A percentile compares a stretch with the other conserved stretches of the same genome.
Conservation (phyloP, 2,888 invertebrate species). For the Idaea biselata region DNA sequence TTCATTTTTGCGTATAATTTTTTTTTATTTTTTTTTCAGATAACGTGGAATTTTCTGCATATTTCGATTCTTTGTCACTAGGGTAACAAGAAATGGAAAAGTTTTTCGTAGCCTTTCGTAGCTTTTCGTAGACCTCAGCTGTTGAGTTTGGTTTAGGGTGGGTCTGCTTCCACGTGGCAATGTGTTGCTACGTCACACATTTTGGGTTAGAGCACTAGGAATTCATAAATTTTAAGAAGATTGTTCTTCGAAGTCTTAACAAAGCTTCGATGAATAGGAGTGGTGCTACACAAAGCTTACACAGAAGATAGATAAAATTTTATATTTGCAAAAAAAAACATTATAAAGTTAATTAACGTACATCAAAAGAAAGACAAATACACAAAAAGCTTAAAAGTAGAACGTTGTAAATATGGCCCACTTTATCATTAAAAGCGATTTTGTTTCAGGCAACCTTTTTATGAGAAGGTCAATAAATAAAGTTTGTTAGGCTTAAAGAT, state of each 20-base stretch:
- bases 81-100: constrained; percentile 40
- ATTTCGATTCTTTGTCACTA: constrained; percentile 57
- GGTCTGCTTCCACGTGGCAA: constrained; percentile 13
- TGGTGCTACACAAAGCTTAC: too few relatives aligned
- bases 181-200: constrained; percentile 37
- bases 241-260: not conserved
- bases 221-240: constrained; percentile 25
- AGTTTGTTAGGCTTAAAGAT: too few relatives aligned
- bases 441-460: too few relatives aligned
- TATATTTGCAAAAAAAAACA: too few relatives aligned
- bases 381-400: too few relatives aligned
- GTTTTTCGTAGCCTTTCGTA: constrained; percentile 13
- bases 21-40: constrained; percentile 47
- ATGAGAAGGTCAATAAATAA: too few relatives aligned
- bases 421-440: too few relatives aligned
- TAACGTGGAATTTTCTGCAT: constrained; percentile 74
- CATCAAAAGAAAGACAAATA: too few relatives aligned
- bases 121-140: not conserved
- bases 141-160: not conserved
- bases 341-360: too few relatives aligned
- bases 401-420: too few relatives aligned
- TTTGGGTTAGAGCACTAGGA: constrained; percentile 50
- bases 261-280: too few relatives aligned
- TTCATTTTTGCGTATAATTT: constrained; percentile 33
- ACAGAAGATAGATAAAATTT: too few relatives aligned